A percentile compares a stretch with the other conserved stretches of the same genome.
These are phyloP conservation scores for Tachysurus fulvidraco DNA, from an alignment of 2,113 vertebrate genomes.

Conservation along the genomic window DNA sequence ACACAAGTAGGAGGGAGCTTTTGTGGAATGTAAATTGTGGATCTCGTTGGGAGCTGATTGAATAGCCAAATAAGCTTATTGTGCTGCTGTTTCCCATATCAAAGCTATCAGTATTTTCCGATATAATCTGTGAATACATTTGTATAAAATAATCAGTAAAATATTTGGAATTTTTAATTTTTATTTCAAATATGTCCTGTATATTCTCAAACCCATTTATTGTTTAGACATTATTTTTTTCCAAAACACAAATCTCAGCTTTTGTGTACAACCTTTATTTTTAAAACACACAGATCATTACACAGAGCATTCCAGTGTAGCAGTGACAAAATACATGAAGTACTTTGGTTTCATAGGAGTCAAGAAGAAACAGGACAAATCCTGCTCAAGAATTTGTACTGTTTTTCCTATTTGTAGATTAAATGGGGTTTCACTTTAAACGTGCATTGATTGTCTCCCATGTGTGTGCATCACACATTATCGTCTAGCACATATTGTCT, in stretches of 20 bases:
- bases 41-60: slow-evolving; percentile 1
- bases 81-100: slow-evolving; percentile 36
- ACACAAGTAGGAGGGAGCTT: slow-evolving; percentile 29
- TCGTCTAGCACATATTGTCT: too few relatives aligned
- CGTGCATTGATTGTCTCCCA: too few relatives aligned
- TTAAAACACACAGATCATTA: too few relatives aligned
- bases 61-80: slow-evolving; percentile 38
- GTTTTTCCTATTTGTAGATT: too few relatives aligned
- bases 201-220: background rate
- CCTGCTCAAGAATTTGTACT: too few relatives aligned
- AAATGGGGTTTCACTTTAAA: too few relatives aligned
- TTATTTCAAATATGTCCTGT: background rate
- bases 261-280: background rate
- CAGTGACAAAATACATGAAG: too few relatives aligned
- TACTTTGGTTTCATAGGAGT: too few relatives aligned
- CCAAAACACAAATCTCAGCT: background rate
- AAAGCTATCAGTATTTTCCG: background rate
- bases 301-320: too few relatives aligned
- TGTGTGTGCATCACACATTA: too few relatives aligned
- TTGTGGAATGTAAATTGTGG: slow-evolving; percentile 41
- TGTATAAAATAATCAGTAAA: background rate
- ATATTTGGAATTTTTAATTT: background rate
- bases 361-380: too few relatives aligned
- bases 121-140: background rate
- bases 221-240: background rate